These are phyloP conservation scores for Cancer borealis DNA, from an alignment of 2,888 invertebrate genomes.

Conservation along the genomic window DNA sequence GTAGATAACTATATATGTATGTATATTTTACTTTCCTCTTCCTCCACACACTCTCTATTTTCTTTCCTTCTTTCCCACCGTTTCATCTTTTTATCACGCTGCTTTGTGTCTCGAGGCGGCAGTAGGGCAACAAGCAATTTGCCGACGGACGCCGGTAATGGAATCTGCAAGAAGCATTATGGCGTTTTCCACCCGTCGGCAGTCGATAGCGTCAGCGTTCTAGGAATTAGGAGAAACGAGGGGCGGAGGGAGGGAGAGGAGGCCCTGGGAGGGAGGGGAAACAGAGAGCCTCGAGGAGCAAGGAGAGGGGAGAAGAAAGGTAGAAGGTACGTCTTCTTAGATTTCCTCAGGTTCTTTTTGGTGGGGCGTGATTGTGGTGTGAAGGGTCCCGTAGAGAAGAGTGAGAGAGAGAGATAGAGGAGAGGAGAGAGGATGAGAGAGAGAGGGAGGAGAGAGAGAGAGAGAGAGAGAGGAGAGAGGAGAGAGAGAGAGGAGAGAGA, in stretches of 20 bases:
- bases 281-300: background rate
- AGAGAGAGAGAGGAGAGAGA: background rate
- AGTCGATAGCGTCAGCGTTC: constrained; percentile 40
- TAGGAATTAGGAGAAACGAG: constrained; percentile 13
- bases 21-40: background rate
- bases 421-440: constrained; percentile 52
- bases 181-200: constrained; percentile 27
- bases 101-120: background rate
- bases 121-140: constrained; percentile 24
- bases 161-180: constrained; percentile 33
- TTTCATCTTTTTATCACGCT: background rate
- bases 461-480: constrained; percentile 45
- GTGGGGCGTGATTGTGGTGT: no score
- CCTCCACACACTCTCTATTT: background rate
- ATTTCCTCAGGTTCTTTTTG: no score
- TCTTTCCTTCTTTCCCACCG: background rate
- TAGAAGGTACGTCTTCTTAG: background rate
- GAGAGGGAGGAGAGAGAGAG: constrained; percentile 55
- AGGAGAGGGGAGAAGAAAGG: background rate
- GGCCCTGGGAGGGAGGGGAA: background rate
- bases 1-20: background rate
- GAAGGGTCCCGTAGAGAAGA: background rate
- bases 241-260: background rate
- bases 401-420: constrained; percentile 51
- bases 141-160: background rate